Percentiles rank a stretch among this genome's conserved stretches.
phyloP scores from a whole-genome alignment of 2,797 vertebrate species.

The Capromys pilorides region DNA sequence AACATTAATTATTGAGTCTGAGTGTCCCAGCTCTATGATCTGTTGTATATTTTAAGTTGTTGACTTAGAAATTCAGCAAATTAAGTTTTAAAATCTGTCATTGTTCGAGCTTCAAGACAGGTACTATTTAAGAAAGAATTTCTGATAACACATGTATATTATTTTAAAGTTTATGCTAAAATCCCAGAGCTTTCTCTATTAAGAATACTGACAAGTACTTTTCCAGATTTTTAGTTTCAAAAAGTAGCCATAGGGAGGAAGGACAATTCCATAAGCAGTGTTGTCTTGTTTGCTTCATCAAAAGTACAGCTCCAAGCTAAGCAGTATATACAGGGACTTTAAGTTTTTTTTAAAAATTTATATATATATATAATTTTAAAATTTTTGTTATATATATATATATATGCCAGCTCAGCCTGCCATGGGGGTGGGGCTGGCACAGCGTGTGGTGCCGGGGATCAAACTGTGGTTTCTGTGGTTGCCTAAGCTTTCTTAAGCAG shows the following conservation, averaged over 20 bases:
- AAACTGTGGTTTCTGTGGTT: no score
- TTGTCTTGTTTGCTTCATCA: constrained; percentile 38
- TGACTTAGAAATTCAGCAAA: constrained; percentile 60
- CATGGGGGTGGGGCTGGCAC: no score
- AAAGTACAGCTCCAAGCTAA: constrained; percentile 37
- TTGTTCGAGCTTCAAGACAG: constrained; percentile 65
- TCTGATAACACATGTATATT: constrained; percentile 40
- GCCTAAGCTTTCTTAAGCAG: no score
- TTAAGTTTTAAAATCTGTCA: constrained; percentile 53
- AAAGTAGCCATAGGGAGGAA: neutral
- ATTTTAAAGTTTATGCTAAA: constrained; percentile 27
- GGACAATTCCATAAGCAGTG: constrained; percentile 5
- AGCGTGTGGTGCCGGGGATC: no score
- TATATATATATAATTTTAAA: no score
- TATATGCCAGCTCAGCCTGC: no score
- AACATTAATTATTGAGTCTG: constrained; percentile 43
- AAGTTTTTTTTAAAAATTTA: no score
- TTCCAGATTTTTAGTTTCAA: constrained; percentile 13
- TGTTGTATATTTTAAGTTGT: constrained; percentile 59
- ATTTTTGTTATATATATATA: no score
- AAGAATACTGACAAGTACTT: constrained; percentile 49
- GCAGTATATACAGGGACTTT: neutral
- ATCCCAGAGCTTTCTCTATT: constrained; percentile 53
- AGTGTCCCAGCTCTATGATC: constrained; percentile 52
- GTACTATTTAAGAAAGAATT: constrained; percentile 70